Conservation (phyloP, 2,797 vertebrate genomes). For the Alca torda region DNA sequence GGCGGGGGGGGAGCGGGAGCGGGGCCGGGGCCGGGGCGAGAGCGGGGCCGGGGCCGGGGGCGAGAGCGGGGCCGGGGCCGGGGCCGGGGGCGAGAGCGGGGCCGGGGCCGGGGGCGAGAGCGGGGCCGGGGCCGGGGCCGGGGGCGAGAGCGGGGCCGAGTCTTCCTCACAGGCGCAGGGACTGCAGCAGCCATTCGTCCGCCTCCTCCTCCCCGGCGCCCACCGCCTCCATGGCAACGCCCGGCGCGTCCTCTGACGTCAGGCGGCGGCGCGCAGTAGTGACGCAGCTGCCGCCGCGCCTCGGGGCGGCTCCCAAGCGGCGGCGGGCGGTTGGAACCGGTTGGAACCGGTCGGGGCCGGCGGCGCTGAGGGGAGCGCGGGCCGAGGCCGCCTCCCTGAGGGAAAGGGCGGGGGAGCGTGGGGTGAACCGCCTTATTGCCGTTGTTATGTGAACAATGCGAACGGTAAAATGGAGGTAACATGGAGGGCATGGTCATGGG, state of each 20-base stretch:
- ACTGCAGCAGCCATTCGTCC: constrained; percentile 9
- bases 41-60: no score
- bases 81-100: neutral
- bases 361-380: neutral
- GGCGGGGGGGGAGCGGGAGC: no score
- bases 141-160: no score
- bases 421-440: neutral
- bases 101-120: no score
- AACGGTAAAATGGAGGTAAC: accelerated
- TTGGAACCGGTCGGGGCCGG: neutral
- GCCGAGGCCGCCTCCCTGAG: neutral
- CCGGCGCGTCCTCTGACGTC: neutral
- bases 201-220: neutral
- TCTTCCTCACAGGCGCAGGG: constrained; percentile 7
- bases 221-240: neutral
- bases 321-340: neutral
- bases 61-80: no score
- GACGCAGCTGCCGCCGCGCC: neutral
- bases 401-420: neutral
- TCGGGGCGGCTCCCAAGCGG: neutral
- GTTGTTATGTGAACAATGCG: accelerated
- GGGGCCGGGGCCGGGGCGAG: no score
- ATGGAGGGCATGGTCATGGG: accelerated
- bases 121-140: neutral
- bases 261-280: accelerated